Conservation (phyloP, 1,140 invertebrate species). For the Rhyzopertha dominica region DNA sequence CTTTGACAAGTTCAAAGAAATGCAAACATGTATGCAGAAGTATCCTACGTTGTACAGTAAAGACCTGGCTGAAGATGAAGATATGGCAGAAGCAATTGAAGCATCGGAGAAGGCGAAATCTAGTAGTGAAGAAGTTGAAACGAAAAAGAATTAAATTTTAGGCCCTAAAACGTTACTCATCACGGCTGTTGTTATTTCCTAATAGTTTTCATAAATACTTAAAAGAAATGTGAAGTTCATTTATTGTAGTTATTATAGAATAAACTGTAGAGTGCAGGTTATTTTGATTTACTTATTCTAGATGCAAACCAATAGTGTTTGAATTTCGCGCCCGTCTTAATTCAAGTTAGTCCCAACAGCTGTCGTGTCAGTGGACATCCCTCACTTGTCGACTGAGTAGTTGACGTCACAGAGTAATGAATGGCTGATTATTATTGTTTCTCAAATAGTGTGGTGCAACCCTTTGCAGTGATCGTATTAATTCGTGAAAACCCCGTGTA, state of each 20-base stretch:
- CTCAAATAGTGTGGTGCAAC: slow-evolving; percentile 16
- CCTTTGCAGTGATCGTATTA: slow-evolving; percentile 7
- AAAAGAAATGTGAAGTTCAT: slow-evolving; percentile 9
- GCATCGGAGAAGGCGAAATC: slow-evolving; percentile 13
- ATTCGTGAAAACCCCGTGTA: slow-evolving; percentile 13
- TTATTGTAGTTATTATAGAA: neutral
- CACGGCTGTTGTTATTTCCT: neutral
- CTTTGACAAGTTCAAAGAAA: slow-evolving; percentile 80
- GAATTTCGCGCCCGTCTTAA: slow-evolving; percentile 9
- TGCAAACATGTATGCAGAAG: slow-evolving; percentile 89
- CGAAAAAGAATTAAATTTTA: slow-evolving; percentile 15
- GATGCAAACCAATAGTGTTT: slow-evolving; percentile 13
- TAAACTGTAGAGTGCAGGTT: slow-evolving; percentile 1
- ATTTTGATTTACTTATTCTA: no score
- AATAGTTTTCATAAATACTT: slow-evolving; percentile 4
- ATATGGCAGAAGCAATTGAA: slow-evolving; percentile 32
- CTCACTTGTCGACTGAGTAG: slow-evolving; percentile 13
- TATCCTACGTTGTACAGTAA: slow-evolving; percentile 84
- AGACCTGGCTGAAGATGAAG: slow-evolving; percentile 52
- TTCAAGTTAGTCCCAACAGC: slow-evolving; percentile 11
- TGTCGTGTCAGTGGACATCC: slow-evolving; percentile 15
- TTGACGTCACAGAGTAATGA: slow-evolving; percentile 25
- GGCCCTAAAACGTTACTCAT: neutral
- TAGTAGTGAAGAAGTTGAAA: slow-evolving; percentile 25
- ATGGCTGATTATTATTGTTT: slow-evolving; percentile 24